These are phyloP conservation scores for Strigamia crassipes DNA, from an alignment of 2,888 invertebrate species.

Conservation along the genomic window DNA sequence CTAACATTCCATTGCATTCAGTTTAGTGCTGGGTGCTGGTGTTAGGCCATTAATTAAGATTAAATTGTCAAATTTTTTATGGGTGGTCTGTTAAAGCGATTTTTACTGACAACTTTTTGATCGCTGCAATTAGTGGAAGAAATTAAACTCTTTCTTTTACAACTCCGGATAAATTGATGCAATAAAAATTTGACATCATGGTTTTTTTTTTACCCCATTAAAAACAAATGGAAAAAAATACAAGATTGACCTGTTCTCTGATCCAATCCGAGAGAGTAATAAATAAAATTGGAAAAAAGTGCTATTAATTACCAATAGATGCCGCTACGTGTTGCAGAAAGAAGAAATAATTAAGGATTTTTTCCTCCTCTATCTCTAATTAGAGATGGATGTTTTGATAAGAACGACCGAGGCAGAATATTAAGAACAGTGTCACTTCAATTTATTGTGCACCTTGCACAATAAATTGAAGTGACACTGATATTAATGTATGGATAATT, in stretches of 20 bases:
- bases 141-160: constrained; percentile 7
- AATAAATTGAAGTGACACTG: constrained; percentile 31
- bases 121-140: constrained; percentile 29
- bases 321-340: constrained; percentile 5
- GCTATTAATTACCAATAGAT: constrained; percentile 14
- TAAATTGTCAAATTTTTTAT: constrained; percentile 33
- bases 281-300: background rate
- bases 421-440: constrained; percentile 1
- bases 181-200: constrained; percentile 38
- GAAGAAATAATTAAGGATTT: background rate
- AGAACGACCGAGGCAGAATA: background rate
- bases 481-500: constrained; percentile 28
- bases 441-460: background rate
- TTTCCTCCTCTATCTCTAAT: background rate
- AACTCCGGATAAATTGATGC: background rate
- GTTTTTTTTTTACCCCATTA: constrained; percentile 8
- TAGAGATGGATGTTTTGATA: constrained; percentile 13
- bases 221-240: background rate
- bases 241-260: constrained; percentile 17
- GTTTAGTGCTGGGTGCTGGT: background rate
- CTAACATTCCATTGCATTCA: background rate
- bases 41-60: constrained; percentile 24
- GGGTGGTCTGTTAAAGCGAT: constrained; percentile 31
- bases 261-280: background rate
- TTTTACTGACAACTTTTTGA: constrained; percentile 35